Evolutionary conservation across 2,113 vertebrate genomes (phyloP).

Genomic region (Charina bottae): DNA sequence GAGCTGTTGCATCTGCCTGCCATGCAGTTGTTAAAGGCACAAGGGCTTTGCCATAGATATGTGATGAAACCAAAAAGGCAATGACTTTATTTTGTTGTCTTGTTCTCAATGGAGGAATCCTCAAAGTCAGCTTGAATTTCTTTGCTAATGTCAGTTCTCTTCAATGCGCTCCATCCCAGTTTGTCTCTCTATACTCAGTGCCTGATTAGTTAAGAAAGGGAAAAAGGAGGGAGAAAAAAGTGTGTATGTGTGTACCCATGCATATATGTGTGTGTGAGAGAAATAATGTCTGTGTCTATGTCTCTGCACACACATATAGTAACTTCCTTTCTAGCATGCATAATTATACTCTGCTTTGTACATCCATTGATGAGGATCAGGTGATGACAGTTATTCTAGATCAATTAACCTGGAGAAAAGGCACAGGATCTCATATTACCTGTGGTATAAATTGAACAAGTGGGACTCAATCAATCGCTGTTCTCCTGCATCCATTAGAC

Average conservation of each 20-base stretch:
- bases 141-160: neutral
- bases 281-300: neutral
- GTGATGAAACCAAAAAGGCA: neutral
- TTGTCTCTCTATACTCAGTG: neutral
- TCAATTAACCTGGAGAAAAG: slow-evolving; percentile 16
- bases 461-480: neutral
- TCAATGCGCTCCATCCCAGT: neutral
- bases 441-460: neutral
- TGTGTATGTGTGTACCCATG: no score
- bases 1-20: neutral
- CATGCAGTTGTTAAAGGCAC: neutral
- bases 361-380: neutral
- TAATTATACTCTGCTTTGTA: neutral
- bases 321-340: neutral
- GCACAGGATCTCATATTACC: neutral
- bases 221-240: neutral
- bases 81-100: neutral
- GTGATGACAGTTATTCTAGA: neutral
- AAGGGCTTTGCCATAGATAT: neutral
- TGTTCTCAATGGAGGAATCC: neutral
- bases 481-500: neutral
- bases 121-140: neutral
- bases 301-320: neutral
- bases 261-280: neutral
- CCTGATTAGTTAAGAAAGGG: neutral